Evolutionary conservation across 2,113 vertebrate species (phyloP).

Genomic region (Oryzias melastigma): DNA sequence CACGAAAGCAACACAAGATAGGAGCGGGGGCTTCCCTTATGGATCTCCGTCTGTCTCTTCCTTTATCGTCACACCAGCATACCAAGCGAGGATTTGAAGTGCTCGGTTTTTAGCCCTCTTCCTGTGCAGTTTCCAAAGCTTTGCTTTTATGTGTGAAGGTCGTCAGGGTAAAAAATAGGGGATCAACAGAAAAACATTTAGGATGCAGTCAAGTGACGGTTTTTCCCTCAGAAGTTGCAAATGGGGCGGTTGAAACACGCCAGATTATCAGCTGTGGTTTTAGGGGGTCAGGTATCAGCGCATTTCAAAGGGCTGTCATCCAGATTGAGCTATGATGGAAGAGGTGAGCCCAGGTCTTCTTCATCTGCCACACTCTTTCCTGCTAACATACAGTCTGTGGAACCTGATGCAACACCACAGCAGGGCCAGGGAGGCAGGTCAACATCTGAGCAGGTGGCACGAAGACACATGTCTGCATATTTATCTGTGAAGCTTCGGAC

Average conservation of each 20-base stretch:
- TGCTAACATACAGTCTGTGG: slow-evolving; percentile 9
- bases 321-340: slow-evolving; percentile 52
- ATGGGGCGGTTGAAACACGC: slow-evolving; percentile 64
- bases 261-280: slow-evolving; percentile 60
- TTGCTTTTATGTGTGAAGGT: slow-evolving; percentile 64
- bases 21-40: slow-evolving; percentile 67
- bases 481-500: slow-evolving; percentile 19
- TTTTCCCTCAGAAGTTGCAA: slow-evolving; percentile 61
- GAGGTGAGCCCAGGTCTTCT: slow-evolving; percentile 45
- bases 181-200: slow-evolving; percentile 47
- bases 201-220: slow-evolving; percentile 53
- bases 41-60: slow-evolving; percentile 59
- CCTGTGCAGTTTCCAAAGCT: slow-evolving; percentile 49
- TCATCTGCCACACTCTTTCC: not conserved
- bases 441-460: slow-evolving; percentile 37
- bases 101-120: slow-evolving; percentile 57
- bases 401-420: slow-evolving; percentile 44
- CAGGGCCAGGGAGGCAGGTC: slow-evolving; percentile 34
- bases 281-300: slow-evolving; percentile 37
- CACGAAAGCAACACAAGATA: slow-evolving; percentile 61
- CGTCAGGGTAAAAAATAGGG: slow-evolving; percentile 62
- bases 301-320: slow-evolving; percentile 67
- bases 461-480: slow-evolving; percentile 44
- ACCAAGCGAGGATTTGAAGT: slow-evolving; percentile 42
- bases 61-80: slow-evolving; percentile 71